phyloP scores from a whole-genome alignment of 1,140 invertebrate species.

The Drosophila littoralis region DNA sequence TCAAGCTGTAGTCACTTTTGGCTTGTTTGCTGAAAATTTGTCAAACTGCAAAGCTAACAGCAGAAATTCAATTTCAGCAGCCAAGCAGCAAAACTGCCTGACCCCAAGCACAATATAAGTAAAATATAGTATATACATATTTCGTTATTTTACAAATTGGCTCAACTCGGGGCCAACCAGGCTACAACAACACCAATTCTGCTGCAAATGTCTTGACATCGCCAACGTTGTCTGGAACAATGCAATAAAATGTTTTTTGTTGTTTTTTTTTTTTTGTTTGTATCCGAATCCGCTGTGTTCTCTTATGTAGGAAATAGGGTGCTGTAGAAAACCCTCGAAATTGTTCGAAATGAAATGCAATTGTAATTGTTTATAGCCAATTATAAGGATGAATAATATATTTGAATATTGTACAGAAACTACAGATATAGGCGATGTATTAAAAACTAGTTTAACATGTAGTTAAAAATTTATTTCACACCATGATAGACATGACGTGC shows the following conservation, averaged over 20 bases:
- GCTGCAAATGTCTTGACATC: constrained; percentile 61
- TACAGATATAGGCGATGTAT: neutral
- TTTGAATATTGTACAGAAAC: neutral
- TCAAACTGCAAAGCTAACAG: constrained; percentile 71
- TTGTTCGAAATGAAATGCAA: too few species aligned
- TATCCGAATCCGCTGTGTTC: neutral
- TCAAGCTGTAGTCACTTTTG: constrained; percentile 60
- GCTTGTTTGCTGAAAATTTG: constrained; percentile 66
- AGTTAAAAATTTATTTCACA: neutral
- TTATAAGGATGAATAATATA: neutral
- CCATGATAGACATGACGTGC: too few species aligned
- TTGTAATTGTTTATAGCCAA: neutral
- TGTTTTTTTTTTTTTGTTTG: neutral
- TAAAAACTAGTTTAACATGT: neutral
- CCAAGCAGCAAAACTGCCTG: constrained; percentile 57
- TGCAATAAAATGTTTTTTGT: neutral
- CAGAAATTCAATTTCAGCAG: constrained; percentile 74
- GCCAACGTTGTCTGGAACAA: constrained; percentile 49
- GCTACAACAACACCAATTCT: constrained; percentile 33
- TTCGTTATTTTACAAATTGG: constrained; percentile 76
- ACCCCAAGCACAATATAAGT: constrained; percentile 56
- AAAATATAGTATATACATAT: constrained; percentile 37
- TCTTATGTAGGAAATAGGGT: constrained; percentile 20
- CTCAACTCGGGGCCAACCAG: constrained; percentile 56
- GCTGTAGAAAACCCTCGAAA: neutral